A percentile compares a stretch with the other conserved stretches of the same genome.
Evolutionary conservation across 2,113 vertebrate genomes (phyloP).

Genomic region (Helogale parvula): DNA sequence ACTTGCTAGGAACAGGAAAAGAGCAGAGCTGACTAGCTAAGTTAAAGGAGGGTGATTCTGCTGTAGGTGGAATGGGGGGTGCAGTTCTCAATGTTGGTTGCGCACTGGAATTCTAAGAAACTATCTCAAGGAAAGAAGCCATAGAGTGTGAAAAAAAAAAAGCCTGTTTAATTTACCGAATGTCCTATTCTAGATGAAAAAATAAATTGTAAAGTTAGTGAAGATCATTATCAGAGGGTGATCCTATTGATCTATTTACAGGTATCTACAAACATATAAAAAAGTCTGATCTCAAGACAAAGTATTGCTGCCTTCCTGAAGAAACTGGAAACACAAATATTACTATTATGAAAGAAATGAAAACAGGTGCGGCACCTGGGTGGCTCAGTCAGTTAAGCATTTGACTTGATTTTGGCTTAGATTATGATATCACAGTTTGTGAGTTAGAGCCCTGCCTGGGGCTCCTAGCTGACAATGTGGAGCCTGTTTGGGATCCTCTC

Average conservation of each 20-base stretch:
- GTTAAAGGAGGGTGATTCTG: neutral
- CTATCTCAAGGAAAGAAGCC: neutral
- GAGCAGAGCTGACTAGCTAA: neutral
- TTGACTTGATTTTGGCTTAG: no score
- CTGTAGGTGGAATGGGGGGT: neutral
- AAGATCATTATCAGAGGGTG: neutral
- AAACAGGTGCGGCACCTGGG: neutral
- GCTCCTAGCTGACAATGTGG: no score
- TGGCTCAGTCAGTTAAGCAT: no score
- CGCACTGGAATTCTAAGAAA: neutral
- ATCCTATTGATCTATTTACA: neutral
- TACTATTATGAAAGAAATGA: neutral
- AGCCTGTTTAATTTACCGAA: neutral
- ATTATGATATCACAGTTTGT: no score
- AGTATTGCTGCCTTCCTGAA: neutral
- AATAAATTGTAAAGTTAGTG: neutral
- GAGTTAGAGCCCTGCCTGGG: no score
- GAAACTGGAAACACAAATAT: neutral
- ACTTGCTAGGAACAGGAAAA: neutral
- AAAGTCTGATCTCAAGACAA: conserved; percentile 13
- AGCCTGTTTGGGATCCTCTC: no score
- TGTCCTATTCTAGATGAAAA: neutral
- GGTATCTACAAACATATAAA: neutral
- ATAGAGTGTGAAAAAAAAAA: neutral
- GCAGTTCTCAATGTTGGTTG: neutral